Conservation (phyloP, 2,113 vertebrate species). For the Scophthalmus maximus region DNA sequence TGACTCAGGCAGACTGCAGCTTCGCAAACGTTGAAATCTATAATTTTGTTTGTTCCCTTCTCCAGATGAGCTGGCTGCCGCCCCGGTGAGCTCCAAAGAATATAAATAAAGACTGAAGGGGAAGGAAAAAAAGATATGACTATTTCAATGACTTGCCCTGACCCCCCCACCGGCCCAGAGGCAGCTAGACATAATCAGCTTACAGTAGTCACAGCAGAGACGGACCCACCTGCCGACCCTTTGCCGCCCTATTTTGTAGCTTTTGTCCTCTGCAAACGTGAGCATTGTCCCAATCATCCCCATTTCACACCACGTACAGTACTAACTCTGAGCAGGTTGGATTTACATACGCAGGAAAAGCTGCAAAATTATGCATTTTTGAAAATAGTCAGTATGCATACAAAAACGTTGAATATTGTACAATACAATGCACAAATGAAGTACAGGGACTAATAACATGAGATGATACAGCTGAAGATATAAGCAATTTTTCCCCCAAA, state of each 20-base stretch:
- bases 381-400: background rate
- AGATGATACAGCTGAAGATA: no score
- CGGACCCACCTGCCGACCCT: constrained; percentile 22
- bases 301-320: background rate
- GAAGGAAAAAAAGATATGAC: background rate
- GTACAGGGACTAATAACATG: no score
- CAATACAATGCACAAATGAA: no score
- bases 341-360: background rate
- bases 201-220: constrained; percentile 42
- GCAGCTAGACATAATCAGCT: constrained; percentile 77
- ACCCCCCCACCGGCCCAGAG: background rate
- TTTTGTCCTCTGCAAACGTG: constrained; percentile 1
- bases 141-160: background rate
- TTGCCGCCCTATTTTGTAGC: background rate
- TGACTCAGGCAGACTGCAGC: background rate
- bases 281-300: background rate
- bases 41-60: background rate
- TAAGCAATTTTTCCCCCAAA: no score
- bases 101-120: background rate
- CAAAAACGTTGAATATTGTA: background rate
- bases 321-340: background rate
- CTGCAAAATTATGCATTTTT: background rate
- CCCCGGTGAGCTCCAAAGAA: background rate
- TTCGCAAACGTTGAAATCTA: background rate
- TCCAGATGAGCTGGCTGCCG: background rate